A percentile compares a stretch with the other conserved stretches of the same genome.
Evolutionary conservation across 2,113 vertebrate genomes (phyloP).

Genomic region (Brachyhypopomus occidentalis): DNA sequence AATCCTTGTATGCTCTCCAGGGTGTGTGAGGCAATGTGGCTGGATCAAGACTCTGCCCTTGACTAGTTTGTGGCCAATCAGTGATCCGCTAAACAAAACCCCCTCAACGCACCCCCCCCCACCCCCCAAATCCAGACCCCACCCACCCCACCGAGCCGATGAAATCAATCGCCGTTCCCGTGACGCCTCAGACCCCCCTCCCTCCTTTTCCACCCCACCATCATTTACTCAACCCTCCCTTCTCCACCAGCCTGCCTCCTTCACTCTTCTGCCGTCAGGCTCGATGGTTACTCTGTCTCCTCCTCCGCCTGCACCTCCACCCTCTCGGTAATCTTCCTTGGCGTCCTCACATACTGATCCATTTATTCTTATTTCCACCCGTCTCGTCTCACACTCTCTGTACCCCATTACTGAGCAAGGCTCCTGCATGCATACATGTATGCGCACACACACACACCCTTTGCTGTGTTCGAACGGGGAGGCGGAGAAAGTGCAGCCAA

Average conservation of each 20-base stretch:
- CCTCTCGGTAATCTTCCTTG: not conserved
- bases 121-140: not conserved
- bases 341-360: too few species aligned
- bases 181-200: not conserved
- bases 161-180: not conserved
- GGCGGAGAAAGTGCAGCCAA: slow-evolving; percentile 22
- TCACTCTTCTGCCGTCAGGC: not conserved
- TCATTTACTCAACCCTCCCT: not conserved
- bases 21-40: not conserved
- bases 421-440: too few species aligned
- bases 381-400: slow-evolving; percentile 28
- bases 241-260: not conserved
- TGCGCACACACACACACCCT: not conserved
- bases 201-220: not conserved
- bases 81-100: not conserved
- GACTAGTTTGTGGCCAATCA: not conserved
- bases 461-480: not conserved
- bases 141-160: not conserved
- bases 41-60: slow-evolving; percentile 12
- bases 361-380: not conserved
- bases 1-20: not conserved
- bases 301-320: slow-evolving; percentile 38
- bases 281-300: slow-evolving; percentile 32
- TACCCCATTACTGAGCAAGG: not conserved
- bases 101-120: not conserved